Evolutionary conservation across 2,888 invertebrate genomes (phyloP).

Genomic region (Latrodectus elegans): DNA sequence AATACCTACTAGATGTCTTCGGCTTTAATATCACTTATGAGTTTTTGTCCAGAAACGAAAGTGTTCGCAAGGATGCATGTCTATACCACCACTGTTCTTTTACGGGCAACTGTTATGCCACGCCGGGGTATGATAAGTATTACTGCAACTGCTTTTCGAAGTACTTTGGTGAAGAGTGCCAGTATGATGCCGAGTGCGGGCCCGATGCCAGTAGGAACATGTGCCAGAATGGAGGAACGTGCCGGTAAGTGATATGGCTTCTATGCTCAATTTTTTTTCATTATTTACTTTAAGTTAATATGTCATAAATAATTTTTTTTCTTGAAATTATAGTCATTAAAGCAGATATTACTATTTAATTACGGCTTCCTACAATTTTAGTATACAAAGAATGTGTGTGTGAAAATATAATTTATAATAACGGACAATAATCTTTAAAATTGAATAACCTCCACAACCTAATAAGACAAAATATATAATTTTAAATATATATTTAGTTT

Average conservation of each 20-base stretch:
- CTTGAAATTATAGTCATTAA: too few relatives aligned
- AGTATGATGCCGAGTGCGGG: conserved; percentile 86
- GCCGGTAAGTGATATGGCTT: conserved; percentile 80
- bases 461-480: too few relatives aligned
- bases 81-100: conserved; percentile 88
- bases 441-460: too few relatives aligned
- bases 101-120: conserved; percentile 88
- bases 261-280: background rate
- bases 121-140: conserved; percentile 82
- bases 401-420: too few relatives aligned
- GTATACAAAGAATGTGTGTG: too few relatives aligned
- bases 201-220: conserved; percentile 79
- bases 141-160: conserved; percentile 87
- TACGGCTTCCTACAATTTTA: too few relatives aligned
- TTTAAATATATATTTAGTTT: too few relatives aligned
- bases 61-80: conserved; percentile 77
- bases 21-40: conserved; percentile 96
- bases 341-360: too few relatives aligned
- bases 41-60: conserved; percentile 78
- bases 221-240: conserved; percentile 88
- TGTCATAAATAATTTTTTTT: too few relatives aligned
- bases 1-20: conserved; percentile 87
- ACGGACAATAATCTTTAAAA: too few relatives aligned
- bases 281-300: background rate
- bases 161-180: conserved; percentile 86